Evolutionary conservation across 2,888 invertebrate species (phyloP), one percentile per base, ranked within the genome.

Genomic region (Euzophera pinguis): DNA sequence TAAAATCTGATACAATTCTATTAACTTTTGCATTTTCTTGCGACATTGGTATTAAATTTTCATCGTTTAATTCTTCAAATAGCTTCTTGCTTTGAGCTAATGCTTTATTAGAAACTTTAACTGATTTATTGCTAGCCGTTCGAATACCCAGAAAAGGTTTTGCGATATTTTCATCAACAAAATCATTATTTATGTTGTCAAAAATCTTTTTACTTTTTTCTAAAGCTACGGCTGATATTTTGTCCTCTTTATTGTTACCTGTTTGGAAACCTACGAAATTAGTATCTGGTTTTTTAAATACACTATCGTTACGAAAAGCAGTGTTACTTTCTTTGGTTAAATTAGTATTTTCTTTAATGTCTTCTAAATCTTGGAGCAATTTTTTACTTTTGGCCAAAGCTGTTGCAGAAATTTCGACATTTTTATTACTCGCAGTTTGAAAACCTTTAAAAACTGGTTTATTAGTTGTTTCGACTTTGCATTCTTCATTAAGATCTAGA

Each of bases 391-490:
- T 75, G 29, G 67, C 53, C 14, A 84, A 58, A 10, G 75, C 64
- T 53, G 75, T 60, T 57, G 76, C 63, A 6, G 76, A 75, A 41
- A 77, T 53, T 42, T 52, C 41, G 0, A 74, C 61, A 37, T 58
- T 50, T 53, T 74, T 75, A 32, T 83, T 81, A 60, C 59, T 77
- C 3, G 79, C 80, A 3, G 79, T 86, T 62, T 73, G 65, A 59
- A 87, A 84, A 65, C 81, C 58, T 64, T 73, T 65, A 58, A 87
- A 84, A 65, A 80, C 32, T 9, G 29, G 32, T 13, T 32, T 45
- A 29, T 8, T 12, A 14, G 10, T 9, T n/a, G 12, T 32, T 13
- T 8, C 57, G 51, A 53, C 41, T 45, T 43, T 29, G 22, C 4
- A 6, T 37, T 47, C 47, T 10, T 47, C 12, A 29, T 12, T 14